Evolutionary conservation across 2,888 invertebrate genomes (phyloP), one percentile per base, ranked within the genome.

Genomic region (Neria commutata): DNA sequence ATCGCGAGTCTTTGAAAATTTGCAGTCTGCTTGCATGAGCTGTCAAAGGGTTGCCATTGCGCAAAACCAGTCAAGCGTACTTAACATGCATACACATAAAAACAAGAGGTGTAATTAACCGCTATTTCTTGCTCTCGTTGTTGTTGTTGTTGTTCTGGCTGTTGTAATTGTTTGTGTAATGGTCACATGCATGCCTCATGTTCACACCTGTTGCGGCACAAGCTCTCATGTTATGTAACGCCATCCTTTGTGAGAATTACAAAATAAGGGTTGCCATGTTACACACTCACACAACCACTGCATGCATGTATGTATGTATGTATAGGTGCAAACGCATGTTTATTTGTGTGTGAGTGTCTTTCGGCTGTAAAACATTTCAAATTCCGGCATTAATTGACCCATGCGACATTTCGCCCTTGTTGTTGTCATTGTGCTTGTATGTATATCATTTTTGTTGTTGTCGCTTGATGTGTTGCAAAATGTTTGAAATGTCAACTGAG

Each of bases 371-470:
- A 66, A 56, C 64, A 63, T 48, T 58, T 42, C 40, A 68, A 67
- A 75, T 75, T 76, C 73, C 73, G 58, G 33, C 65, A 64, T 72
- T 76, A 76, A 74, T 74, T 76, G 74, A 68, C 65, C 60, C 58
- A 70, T n/a, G n/a, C n/a, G n/a, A n/a, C n/a, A n/a, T n/a, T n/a
- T n/a, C n/a, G n/a, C n/a, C n/a, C n/a, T n/a, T n/a, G 19, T 21
- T 6, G 42, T 42, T 42, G 42, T n/a, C 37, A 10, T 37, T 37
- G 10, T 37, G 6, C n/a, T 10, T 47, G 5, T 47, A 10, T 5
- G 16, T 23, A 10, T 11, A 8, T 19, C 25, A n/a, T n/a, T n/a
- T 47, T 11, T 23, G 25, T 14, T 14, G 29, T 29, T 14, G 29
- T 14, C 16, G 40, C 17, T 11, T 21, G 54, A 37, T 14, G 37